Base-by-base conservation (phyloP, 2,113 vertebrate genomes). In the Falcunculus frontatus region DNA sequence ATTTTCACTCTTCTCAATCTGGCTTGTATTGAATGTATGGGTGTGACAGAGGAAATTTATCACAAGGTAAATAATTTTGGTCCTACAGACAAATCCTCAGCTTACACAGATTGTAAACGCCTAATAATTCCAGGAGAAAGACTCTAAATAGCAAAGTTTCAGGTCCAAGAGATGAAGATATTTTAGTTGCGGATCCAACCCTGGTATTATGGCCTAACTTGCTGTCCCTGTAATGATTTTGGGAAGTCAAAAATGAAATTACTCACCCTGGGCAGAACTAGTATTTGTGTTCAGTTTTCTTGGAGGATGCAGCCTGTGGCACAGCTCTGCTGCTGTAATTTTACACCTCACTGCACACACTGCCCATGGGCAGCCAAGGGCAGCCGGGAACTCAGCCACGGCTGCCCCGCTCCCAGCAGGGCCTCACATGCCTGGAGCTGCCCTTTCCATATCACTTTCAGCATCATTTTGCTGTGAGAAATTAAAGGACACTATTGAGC, bases 381-480 rank as follows among this genome's bases (percentile, higher is more conserved):
- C 72, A 69, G 56, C n/a, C 0, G 0, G 41, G 37, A 72, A 16
- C 3, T 0, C 0, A 1, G 69, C 52, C 69, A 25, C 1, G 2
- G 25, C 77, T 41, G 57, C 84, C 52, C 42, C 19, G 56, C 56
- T 46, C 35, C 57, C 4, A 2, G 41, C 46, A 57, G 5, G 8
- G 13, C 52, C n/a, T 46, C 11, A 12, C 23, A 1, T 0, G 29
- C 18, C 13, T 1, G 15, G 18, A 21, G 20, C 52, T 82, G 79
- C 89, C 39, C 29, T 47, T 49, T 10, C 68, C n/a, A 4, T 30
- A 14, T 18, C 4, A 3, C 22, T 39, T 44, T 10, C 5, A 26
- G 62, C 18, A 21, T 68, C 16, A 0, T 37, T 81, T 41, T 37
- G 37, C 64, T 70, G 37, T 1, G 4, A 76, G n/a, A 81, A 70